Base-by-base conservation (phyloP, 2,888 invertebrate species). In the Germaria angustata region DNA sequence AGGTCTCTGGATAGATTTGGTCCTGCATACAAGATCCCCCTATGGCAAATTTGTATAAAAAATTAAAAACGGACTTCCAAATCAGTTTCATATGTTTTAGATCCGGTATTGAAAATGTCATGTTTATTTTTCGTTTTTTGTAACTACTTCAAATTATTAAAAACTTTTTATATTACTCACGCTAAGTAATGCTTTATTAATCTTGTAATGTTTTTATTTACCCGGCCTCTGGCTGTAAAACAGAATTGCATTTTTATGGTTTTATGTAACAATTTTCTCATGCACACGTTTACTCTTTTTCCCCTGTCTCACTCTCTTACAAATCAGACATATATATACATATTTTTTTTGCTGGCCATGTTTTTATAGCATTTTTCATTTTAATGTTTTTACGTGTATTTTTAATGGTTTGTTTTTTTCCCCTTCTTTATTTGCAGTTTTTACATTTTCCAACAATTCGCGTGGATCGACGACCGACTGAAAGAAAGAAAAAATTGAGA, bases 381-480 rank as follows among this genome's bases (percentile, higher is more conserved):
- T 77, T 63, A 73, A 75, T 76, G 76, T 73, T 83, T 82, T 61
- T 39, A 75, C 69, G 68, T 81, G 71, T 71, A 65, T 73, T 80
- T 80, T 78, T 80, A 69, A 77, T 73, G 66, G 69, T 77, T 75
- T 71, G 57, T 75, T 77, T 49, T 51, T 84, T 69, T 73, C 73
- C 81, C 61, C 77, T 73, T 61, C 68, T 72, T 68, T 80, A 73
- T 84, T 78, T 84, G 77, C 72, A 73, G 72, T 79, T 78, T 81
- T 80, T 34, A 71, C 51, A 75, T 81, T 84, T 84, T 84, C 73
- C 71, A 55, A 72, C 72, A 63, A 78, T 84, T 84, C 81, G 84
- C 84, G 82, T 82, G 83, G 81, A 84, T 84, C 84, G 84, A 81
- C 81, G 81, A 80, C 81, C 81, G 75, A 53, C 51, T 57, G 39